Evolutionary conservation across 2,797 vertebrate species (phyloP).

Genomic region (Pyrocephalus nanus): DNA sequence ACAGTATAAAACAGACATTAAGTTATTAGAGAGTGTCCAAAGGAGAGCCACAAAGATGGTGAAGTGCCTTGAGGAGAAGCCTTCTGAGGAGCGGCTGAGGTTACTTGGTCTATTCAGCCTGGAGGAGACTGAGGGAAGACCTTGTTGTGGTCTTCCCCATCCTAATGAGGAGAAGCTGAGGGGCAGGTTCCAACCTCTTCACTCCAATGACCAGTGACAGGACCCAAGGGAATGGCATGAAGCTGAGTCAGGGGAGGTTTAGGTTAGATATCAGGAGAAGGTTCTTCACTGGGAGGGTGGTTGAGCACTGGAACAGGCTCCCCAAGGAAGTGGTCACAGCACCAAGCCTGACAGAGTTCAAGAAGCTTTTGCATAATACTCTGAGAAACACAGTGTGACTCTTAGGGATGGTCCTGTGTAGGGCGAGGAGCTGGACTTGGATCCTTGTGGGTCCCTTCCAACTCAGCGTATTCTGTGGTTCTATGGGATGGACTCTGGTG

Average conservation of each 20-base stretch:
- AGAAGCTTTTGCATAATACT: neutral
- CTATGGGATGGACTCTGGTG: neutral
- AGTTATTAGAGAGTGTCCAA: neutral
- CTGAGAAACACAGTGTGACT: neutral
- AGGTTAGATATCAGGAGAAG: neutral
- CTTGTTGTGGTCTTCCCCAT: neutral
- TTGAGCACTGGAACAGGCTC: neutral
- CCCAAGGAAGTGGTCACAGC: neutral
- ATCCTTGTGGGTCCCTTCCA: neutral
- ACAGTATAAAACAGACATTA: neutral
- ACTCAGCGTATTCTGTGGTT: neutral
- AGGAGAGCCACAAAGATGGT: neutral
- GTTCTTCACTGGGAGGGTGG: neutral
- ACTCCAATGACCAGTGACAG: neutral
- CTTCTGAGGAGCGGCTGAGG: neutral
- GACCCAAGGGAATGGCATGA: neutral
- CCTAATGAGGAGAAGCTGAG: neutral
- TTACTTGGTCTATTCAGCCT: neutral
- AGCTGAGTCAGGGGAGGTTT: neutral
- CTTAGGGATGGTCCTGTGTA: neutral
- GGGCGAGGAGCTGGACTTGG: neutral
- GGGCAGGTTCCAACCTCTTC: neutral
- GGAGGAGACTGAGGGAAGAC: neutral
- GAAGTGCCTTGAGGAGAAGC: neutral
- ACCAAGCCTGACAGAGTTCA: neutral